These are phyloP conservation scores for Cebidichthys violaceus DNA, from an alignment of 2,113 vertebrate species.

Conservation along the genomic window DNA sequence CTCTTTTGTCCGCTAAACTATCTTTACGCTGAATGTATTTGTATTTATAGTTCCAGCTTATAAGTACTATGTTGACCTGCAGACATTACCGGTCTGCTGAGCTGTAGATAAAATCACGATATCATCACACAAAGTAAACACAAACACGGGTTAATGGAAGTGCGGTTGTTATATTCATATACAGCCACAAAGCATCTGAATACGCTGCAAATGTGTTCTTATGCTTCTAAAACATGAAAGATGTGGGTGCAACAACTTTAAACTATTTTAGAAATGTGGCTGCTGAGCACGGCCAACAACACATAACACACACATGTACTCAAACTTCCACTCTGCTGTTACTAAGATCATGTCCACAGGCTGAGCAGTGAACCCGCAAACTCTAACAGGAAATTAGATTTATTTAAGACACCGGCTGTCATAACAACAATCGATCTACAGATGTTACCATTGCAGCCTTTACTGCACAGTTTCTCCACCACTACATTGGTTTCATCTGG, in stretches of 20 bases:
- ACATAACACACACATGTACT: background rate
- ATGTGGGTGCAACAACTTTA: background rate
- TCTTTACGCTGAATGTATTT: background rate
- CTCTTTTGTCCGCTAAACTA: background rate
- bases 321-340: background rate
- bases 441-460: background rate
- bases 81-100: background rate
- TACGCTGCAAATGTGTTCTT: background rate
- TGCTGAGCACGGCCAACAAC: background rate
- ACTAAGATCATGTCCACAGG: background rate
- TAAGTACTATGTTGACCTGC: background rate
- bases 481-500: background rate
- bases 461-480: background rate
- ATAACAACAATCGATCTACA: background rate
- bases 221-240: background rate
- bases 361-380: background rate
- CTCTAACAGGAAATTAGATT: slow-evolving; percentile 6
- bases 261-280: background rate
- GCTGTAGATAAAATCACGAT: background rate
- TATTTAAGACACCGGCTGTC: background rate
- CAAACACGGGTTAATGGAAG: background rate
- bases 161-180: background rate
- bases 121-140: background rate
- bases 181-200: background rate
- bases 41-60: background rate